phyloP scores from a whole-genome alignment of 1,140 invertebrate species.

The Tetragnatha versicolor region DNA sequence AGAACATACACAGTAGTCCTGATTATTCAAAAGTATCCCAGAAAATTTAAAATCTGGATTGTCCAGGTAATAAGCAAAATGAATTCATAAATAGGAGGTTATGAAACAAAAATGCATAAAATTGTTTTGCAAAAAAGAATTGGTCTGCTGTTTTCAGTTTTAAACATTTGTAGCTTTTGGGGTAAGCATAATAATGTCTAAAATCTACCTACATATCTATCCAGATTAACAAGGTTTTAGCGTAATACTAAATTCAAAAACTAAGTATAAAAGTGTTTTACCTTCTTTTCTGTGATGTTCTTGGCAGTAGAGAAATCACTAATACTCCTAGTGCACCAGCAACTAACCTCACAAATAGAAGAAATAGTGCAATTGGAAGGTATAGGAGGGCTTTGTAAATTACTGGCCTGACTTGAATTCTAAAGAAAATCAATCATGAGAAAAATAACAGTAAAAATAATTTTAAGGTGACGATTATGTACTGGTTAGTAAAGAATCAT shows the following conservation, averaged over 20 bases:
- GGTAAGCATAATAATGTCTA: no score
- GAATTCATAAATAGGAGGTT: no score
- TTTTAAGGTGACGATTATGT: not conserved
- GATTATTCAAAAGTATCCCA: no score
- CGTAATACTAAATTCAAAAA: not conserved
- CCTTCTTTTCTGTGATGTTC: constrained; percentile 17
- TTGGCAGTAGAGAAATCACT: constrained; percentile 8
- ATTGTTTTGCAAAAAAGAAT: no score
- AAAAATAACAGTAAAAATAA: not conserved
- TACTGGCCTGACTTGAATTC: not conserved
- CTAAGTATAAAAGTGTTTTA: not conserved
- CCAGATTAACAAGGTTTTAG: no score
- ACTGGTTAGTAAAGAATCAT: not conserved
- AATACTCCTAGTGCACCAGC: constrained; percentile 1
- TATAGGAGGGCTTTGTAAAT: constrained; percentile 28
- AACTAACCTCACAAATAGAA: constrained; percentile 12
- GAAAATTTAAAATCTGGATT: no score
- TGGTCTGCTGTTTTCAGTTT: no score
- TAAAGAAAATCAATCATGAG: not conserved
- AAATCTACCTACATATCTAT: no score
- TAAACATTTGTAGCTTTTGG: no score
- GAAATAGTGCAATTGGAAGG: constrained; percentile 30
- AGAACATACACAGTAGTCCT: no score
- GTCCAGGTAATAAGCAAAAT: no score
- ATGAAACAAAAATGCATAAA: no score